Conservation (phyloP, 2,888 invertebrate species). For the Athripsodes cinereus region DNA sequence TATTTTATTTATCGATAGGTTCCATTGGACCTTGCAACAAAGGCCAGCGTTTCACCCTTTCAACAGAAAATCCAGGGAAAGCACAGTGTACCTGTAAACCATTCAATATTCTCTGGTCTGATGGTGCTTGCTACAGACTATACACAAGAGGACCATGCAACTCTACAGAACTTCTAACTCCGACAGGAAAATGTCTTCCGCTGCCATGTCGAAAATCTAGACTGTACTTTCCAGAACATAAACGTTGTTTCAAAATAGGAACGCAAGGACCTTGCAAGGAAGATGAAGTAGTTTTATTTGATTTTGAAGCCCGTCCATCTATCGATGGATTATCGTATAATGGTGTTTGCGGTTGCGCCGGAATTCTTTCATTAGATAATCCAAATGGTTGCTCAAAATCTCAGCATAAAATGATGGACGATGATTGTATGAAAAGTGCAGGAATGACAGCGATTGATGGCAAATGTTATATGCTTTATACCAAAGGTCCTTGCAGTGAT, state of each 20-base stretch:
- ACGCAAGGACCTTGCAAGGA: constrained; percentile 67
- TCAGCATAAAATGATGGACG: constrained; percentile 30
- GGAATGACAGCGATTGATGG: constrained; percentile 61
- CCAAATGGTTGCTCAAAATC: constrained; percentile 32
- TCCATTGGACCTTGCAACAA: constrained; percentile 67
- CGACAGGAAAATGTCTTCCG: constrained; percentile 60
- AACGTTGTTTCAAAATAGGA: constrained; percentile 73
- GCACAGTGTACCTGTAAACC: constrained; percentile 66
- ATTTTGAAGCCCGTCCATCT: constrained; percentile 71
- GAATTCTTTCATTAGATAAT: constrained; percentile 37
- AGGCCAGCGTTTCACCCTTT: constrained; percentile 65
- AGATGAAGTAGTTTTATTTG: constrained; percentile 73
- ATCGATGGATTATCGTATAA: constrained; percentile 77
- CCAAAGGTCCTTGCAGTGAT: constrained; percentile 68
- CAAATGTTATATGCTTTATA: constrained; percentile 70
- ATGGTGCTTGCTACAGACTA: constrained; percentile 67
- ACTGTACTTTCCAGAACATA: constrained; percentile 67
- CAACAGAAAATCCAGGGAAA: constrained; percentile 36
- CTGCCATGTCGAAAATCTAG: constrained; percentile 71
- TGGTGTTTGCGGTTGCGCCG: constrained; percentile 71
- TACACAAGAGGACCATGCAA: constrained; percentile 76
- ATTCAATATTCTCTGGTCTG: constrained; percentile 54
- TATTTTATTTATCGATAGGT: constrained; percentile 42
- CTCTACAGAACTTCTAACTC: constrained; percentile 60
- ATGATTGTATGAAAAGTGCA: constrained; percentile 51